Base-by-base conservation (phyloP, 2,888 invertebrate species). In the Drosophila yooni region DNA sequence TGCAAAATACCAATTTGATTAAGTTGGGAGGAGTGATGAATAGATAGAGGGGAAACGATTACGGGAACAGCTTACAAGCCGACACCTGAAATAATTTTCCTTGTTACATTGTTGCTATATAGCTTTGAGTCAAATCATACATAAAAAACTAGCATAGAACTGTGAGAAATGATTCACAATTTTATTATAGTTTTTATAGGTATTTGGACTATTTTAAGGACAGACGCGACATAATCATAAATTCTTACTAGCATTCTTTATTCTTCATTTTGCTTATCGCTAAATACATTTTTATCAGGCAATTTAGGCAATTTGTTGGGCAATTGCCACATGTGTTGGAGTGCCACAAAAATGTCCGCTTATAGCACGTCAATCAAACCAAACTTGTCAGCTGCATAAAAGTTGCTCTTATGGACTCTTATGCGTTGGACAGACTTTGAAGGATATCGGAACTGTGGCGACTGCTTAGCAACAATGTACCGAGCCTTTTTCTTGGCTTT, bases 381-480 rank as follows among this genome's bases (percentile, higher is more conserved):
- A 71, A 77, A 83, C 78, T 83, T 86, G 85, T 85, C 88, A 85
- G 73, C 75, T 85, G 87, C 83, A 77, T 67, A 71, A 66, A 50
- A 68, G 60, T 76, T 68, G 46, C 40, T 57, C 65, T 57, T 36
- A 48, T 60, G 61, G 61, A 29, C 70, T 46, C 59, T 25, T 25
- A 31, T 43, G 48, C 53, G 27, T 57, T 50, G 58, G 53, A 54
- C 4, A 65, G 53, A 54, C 52, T 51, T 57, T 36, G 18, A 34
- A 53, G 52, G 48, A 38, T 21, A 25, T 18, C 27, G 31, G 46
- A 40, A 36, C 58, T 43, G n/a, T 51, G 27, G 27, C n/a, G 34
- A 70, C 70, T 66, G 59, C 34, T 27, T n/a, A 70, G 83, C 88
- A 85, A 88, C 83, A 88, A 85, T 77, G 71, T 81, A 59, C 81